Conservation (phyloP, 2,797 vertebrate species). For the Urophycis tenuis region DNA sequence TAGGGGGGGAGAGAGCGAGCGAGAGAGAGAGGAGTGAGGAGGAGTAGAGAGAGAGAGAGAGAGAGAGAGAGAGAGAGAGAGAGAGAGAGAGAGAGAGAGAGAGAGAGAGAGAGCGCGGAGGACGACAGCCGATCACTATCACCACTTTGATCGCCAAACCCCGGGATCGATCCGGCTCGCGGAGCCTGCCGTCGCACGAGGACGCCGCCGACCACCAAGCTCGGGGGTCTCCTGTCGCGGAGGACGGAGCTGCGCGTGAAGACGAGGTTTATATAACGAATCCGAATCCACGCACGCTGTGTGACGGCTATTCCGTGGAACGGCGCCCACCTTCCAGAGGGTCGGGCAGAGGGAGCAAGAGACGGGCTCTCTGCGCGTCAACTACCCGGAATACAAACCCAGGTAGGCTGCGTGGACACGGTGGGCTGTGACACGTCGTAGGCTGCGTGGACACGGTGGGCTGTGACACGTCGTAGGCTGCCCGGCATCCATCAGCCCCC, state of each 20-base stretch:
- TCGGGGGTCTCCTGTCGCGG: slow-evolving; percentile 22
- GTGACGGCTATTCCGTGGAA: background rate
- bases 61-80: background rate
- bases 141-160: slow-evolving; percentile 34
- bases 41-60: background rate
- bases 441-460: background rate
- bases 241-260: background rate
- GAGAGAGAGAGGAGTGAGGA: background rate
- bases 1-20: background rate
- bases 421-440: background rate
- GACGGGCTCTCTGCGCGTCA: slow-evolving; percentile 15
- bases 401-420: slow-evolving; percentile 54
- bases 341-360: slow-evolving; percentile 36
- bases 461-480: no score
- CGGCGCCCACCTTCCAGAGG: slow-evolving; percentile 11
- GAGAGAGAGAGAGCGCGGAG: slow-evolving; percentile 34
- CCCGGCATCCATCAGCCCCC: no score
- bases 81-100: background rate
- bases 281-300: slow-evolving; percentile 5
- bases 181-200: slow-evolving; percentile 46
- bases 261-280: slow-evolving; percentile 24
- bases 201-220: slow-evolving; percentile 42
- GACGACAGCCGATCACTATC: slow-evolving; percentile 60
- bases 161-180: slow-evolving; percentile 42
- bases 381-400: slow-evolving; percentile 52